Conservation (phyloP, 2,113 vertebrate genomes). For the Rafetus swinhoei region DNA sequence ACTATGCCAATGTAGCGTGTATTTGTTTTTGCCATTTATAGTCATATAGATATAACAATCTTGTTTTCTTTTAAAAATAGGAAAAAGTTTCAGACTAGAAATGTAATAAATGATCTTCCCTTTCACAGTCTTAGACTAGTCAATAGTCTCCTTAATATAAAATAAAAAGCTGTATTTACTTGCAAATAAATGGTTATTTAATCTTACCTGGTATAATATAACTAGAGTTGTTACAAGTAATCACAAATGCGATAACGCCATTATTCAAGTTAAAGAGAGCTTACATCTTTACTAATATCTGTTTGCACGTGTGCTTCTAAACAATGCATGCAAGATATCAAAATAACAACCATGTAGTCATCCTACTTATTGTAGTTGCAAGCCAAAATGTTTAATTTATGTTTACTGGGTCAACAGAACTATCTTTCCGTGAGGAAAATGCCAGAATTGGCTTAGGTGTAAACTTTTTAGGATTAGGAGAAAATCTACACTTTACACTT, state of each 20-base stretch:
- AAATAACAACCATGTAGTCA: neutral
- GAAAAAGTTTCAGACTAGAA: constrained; percentile 36
- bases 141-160: constrained; percentile 44
- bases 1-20: neutral
- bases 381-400: neutral
- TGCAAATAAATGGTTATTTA: constrained; percentile 44
- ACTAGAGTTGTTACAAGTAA: constrained; percentile 46
- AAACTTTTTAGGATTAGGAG: neutral
- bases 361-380: neutral
- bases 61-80: constrained; percentile 23
- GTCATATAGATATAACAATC: constrained; percentile 34
- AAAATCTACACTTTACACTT: neutral
- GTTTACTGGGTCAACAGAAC: neutral
- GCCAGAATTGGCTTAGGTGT: neutral
- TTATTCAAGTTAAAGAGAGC: neutral
- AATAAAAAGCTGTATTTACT: constrained; percentile 62
- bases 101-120: constrained; percentile 65
- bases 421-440: accelerated
- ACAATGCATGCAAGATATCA: neutral
- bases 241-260: constrained; percentile 16
- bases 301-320: constrained; percentile 20
- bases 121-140: neutral
- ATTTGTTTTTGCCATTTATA: constrained; percentile 68
- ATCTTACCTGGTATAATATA: neutral
- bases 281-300: neutral